Evolutionary conservation across 1,140 invertebrate species (phyloP), one percentile per base, ranked within the genome.

Genomic region (Drosophila kanapiae): DNA sequence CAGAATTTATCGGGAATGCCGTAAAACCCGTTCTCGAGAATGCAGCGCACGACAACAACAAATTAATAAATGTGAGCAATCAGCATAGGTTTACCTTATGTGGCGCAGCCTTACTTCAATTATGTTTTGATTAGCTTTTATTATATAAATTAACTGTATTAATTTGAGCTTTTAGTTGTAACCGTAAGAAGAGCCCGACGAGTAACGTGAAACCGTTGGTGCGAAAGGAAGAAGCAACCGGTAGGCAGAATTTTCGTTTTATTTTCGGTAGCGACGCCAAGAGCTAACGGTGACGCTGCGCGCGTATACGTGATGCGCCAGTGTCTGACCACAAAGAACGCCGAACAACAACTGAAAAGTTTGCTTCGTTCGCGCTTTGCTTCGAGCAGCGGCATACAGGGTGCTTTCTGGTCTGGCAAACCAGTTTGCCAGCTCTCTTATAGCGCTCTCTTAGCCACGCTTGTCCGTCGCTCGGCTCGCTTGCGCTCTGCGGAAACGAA

Each of bases 311-410:
- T 67, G 13, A 38, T 38, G 35, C 49, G 69, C 45, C 49, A 47
- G 51, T 69, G 62, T 57, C 76, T 88, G 75, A 67, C 75, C 82
- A 67, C 75, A 51, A 78, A 64, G 78, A 87, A 88, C 88, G 80
- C 78, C 87, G 90, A 91, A 90, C 75, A 88, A 85, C 78, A 90
- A 91, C 87, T 91, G 88, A 67, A 60, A 16, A 38, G 18, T 38
- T 54, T 18, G 3, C 13, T 23, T 56, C 13, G 16, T 33, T 35
- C 48, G 57, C 48, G 57, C 27, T 13, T 13, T 3, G n/a, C 29
- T 38, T 43, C 11, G 57, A 35, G 37, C 31, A 48, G 38, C 37
- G 35, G 47, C 16, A 51, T 75, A 82, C 80, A 79, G 77, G 76
- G 74, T 91, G 80, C 49, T 23, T 23, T 29, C 3, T 33, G 31